Evolutionary conservation across 2,888 invertebrate species (phyloP).

Genomic region (Drosophila peninsularis): DNA sequence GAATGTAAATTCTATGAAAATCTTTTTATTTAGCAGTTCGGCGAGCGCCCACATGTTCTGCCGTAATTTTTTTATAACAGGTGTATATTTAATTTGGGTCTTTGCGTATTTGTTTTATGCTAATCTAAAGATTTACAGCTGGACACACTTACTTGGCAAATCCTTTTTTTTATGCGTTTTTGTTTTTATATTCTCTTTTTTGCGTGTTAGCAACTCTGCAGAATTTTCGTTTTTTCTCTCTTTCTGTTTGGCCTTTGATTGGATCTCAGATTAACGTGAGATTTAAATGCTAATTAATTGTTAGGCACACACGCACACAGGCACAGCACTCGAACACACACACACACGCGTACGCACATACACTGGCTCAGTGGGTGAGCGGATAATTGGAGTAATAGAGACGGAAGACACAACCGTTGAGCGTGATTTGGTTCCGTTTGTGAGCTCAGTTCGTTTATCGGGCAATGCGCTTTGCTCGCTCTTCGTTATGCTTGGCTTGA

Average conservation of each 20-base stretch:
- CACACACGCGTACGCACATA: constrained; percentile 24
- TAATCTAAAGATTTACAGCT: constrained; percentile 45
- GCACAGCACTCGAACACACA: constrained; percentile 6
- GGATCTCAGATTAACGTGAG: constrained; percentile 57
- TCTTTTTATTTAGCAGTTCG: constrained; percentile 5
- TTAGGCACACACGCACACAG: constrained; percentile 39
- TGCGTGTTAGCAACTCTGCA: not conserved
- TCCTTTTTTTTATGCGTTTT: constrained; percentile 11
- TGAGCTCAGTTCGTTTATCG: constrained; percentile 55
- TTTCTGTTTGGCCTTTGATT: constrained; percentile 51
- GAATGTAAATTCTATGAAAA: constrained; percentile 44
- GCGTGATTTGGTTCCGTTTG: constrained; percentile 42
- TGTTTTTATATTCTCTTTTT: not conserved
- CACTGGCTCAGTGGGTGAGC: constrained; percentile 12
- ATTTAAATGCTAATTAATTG: constrained; percentile 75
- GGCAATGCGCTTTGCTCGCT: constrained; percentile 31
- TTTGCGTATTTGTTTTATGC: constrained; percentile 37
- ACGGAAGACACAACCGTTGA: constrained; percentile 6
- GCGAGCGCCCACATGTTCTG: constrained; percentile 29
- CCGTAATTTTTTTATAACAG: constrained; percentile 1
- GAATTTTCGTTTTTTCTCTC: constrained; percentile 9
- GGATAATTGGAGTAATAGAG: constrained; percentile 3
- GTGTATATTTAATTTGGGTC: constrained; percentile 37
- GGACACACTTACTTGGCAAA: constrained; percentile 40
- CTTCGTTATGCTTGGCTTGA: constrained; percentile 27